Conservation (phyloP, 2,113 vertebrate genomes). For the Herpailurus yagouaroundi region DNA sequence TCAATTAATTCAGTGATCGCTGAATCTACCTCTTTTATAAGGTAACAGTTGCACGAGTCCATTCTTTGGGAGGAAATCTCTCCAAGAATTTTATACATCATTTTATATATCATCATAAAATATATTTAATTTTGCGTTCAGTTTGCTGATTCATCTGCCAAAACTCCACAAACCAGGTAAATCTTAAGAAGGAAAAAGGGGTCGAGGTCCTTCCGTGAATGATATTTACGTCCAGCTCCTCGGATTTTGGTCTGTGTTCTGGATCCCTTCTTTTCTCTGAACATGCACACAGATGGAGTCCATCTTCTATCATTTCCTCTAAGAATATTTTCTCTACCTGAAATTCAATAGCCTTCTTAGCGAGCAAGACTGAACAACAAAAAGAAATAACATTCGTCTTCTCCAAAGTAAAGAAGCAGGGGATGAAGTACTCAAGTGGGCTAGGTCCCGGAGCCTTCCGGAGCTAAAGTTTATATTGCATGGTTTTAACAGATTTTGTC, state of each 20-base stretch:
- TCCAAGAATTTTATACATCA: background rate
- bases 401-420: slow-evolving; percentile 8
- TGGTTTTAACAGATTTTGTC: slow-evolving; percentile 55
- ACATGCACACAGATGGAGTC: background rate
- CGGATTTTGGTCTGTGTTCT: background rate
- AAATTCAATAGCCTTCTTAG: background rate
- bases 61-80: background rate
- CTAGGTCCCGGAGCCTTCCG: background rate
- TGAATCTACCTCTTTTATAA: background rate
- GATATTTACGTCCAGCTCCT: background rate
- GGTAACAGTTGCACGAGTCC: background rate
- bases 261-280: background rate
- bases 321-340: slow-evolving; percentile 1
- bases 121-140: background rate
- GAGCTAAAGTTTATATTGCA: slow-evolving; percentile 20
- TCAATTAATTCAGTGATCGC: background rate
- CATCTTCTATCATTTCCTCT: background rate
- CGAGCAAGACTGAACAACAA: background rate
- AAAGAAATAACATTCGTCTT: slow-evolving; percentile 45
- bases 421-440: background rate
- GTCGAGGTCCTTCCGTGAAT: background rate
- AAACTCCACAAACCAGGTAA: background rate
- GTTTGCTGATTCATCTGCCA: background rate
- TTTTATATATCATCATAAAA: background rate
- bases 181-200: background rate